phyloP scores from a whole-genome alignment of 2,113 vertebrate species.

The Etia nguti region DNA sequence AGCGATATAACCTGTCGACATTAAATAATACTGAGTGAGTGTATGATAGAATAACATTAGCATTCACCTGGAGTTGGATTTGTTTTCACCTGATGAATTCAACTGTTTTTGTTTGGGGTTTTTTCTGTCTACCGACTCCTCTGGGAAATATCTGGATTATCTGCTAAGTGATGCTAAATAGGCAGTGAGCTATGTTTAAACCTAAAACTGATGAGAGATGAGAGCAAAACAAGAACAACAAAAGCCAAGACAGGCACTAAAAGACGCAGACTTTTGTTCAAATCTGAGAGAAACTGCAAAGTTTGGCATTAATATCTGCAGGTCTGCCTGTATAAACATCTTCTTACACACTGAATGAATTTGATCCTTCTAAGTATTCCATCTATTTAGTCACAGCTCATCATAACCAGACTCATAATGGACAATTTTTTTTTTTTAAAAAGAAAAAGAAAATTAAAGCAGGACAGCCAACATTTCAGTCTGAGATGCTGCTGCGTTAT shows the following conservation, averaged over 20 bases:
- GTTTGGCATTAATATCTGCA: background rate
- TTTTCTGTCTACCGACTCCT: background rate
- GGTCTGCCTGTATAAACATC: background rate
- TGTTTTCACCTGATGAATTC: background rate
- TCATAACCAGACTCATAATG: background rate
- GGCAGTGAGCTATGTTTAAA: background rate
- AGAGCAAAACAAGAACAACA: background rate
- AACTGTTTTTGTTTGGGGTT: accelerated
- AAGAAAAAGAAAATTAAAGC: background rate
- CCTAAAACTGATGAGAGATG: background rate
- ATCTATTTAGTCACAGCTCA: background rate
- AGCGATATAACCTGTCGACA: background rate
- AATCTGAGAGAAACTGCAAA: background rate
- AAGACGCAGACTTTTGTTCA: background rate
- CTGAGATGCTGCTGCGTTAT: background rate
- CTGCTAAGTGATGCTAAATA: background rate
- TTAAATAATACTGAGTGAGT: background rate
- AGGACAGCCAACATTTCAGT: background rate
- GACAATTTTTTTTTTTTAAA: background rate
- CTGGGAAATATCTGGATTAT: background rate
- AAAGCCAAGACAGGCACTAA: background rate
- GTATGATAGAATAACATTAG: background rate
- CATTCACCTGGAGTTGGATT: background rate
- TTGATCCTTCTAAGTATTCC: background rate
- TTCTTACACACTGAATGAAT: background rate